Conservation (phyloP, 2,113 vertebrate species). For the Aix galericulata region DNA sequence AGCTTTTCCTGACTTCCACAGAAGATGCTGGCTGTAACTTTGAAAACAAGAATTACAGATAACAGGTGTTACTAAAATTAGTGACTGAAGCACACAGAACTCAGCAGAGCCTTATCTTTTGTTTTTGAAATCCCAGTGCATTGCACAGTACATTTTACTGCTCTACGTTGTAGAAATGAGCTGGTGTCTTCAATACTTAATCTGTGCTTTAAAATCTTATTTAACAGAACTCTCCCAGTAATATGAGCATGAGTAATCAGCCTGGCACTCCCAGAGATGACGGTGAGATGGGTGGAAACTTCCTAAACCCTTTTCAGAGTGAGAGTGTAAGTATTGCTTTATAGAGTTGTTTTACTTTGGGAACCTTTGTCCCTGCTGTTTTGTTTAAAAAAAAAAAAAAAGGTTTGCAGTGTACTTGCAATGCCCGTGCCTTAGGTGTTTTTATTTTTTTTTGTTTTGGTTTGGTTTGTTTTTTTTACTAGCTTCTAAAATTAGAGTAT, state of each 20-base stretch:
- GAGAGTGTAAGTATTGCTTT: constrained; percentile 86
- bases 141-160: neutral
- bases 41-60: neutral
- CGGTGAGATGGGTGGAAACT: constrained; percentile 96
- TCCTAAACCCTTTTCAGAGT: constrained; percentile 98
- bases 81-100: neutral
- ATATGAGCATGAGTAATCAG: constrained; percentile 98
- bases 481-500: neutral
- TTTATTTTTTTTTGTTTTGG: neutral
- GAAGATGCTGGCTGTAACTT: neutral
- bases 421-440: neutral
- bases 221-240: constrained; percentile 95
- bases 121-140: neutral
- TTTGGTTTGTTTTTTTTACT: neutral
- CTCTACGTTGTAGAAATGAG: neutral
- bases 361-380: neutral
- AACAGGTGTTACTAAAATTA: constrained; percentile 8
- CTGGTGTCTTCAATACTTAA: neutral
- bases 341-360: neutral
- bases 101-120: neutral
- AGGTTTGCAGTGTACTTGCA: neutral
- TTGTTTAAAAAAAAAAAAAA: neutral
- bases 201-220: constrained; percentile 51
- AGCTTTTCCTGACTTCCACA: neutral
- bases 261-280: constrained; percentile 97